Base-by-base conservation (phyloP, 2,888 invertebrate species). In the Plusia festucae region DNA sequence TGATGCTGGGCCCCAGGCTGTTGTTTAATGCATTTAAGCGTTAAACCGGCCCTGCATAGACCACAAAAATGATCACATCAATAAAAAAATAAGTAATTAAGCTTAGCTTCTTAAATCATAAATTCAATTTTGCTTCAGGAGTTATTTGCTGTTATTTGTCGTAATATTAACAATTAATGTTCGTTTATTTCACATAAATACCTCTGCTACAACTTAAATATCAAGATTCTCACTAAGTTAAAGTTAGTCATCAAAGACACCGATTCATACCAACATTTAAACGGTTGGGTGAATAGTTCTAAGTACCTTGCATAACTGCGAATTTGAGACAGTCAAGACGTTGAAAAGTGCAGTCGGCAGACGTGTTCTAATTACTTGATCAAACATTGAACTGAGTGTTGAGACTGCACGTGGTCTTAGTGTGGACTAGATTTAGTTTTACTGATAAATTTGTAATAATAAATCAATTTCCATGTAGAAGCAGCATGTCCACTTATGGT, bases 381-480 rank as follows among this genome's bases (percentile, higher is more conserved):
- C 87, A 91, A 90, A 92, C 87, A 89, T 79, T 85, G 88, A 85
- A 90, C 90, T 88, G 70, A 73, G 72, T 56, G 27, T 59, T 22
- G 60, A 22, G 49, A 40, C 46, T 6, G 27, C 53, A 54, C 60
- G 65, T 66, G 68, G 8, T 40, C 8, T 65, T 69, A 73, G 66
- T 70, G 18, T 68, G 76, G 73, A 81, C 34, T 20, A 15, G 68
- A 20, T 46, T 57, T 30, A 52, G 9, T 27, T 30, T 9, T 30
- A 9, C 30, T 30, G 9, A 30, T 9, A 9, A 16, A 16, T 20
- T 16, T 8, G 18, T 0, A 16, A 8, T 9, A 18, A 18, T 20
- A 18, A 49, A 18, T 46, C 20, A 18, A 16, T 49, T 49, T 49
- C 0, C 16, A 46, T 46, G n/a, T n/a, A n/a, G n/a, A n/a, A n/a